Conservation (phyloP, 1,140 invertebrate genomes). For the Drosophila truncata region DNA sequence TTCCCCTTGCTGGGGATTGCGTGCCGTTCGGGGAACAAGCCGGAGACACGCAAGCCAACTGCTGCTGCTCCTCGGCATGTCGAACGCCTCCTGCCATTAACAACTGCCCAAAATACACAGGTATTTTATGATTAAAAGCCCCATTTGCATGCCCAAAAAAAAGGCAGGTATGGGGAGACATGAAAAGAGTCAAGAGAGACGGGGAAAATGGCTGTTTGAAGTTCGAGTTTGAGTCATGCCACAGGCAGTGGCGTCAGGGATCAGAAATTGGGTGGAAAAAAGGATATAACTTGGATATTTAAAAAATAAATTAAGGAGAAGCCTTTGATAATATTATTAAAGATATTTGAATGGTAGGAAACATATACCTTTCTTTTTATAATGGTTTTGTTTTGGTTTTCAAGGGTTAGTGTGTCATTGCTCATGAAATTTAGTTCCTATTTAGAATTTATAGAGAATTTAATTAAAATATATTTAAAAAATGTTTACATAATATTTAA, state of each 20-base stretch:
- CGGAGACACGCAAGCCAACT: conserved; percentile 65
- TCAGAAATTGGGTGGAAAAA: not conserved
- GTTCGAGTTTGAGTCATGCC: conserved; percentile 68
- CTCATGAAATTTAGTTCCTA: no score
- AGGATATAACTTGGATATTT: not conserved
- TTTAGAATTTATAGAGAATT: no score
- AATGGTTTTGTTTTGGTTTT: not conserved
- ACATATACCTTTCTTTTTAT: not conserved
- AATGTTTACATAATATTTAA: no score
- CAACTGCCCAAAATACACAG: conserved; percentile 76
- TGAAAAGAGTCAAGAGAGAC: not conserved
- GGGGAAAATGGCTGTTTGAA: conserved; percentile 38
- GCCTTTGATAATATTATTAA: not conserved
- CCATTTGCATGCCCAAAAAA: conserved; percentile 68
- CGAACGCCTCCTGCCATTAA: conserved; percentile 67
- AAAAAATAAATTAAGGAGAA: not conserved
- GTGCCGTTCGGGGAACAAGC: conserved; percentile 60
- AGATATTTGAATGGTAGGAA: no score
- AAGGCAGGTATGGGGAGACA: not conserved
- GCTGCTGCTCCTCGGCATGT: not conserved
- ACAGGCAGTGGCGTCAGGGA: not conserved
- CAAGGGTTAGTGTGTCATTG: no score
- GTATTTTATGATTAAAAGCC: conserved; percentile 74
- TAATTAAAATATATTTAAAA: no score
- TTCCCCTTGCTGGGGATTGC: conserved; percentile 46